Percentiles rank a stretch among this genome's conserved stretches.
These are phyloP conservation scores for Rhinophrynus dorsalis DNA, from an alignment of 2,797 vertebrate genomes.

Conservation along the genomic window DNA sequence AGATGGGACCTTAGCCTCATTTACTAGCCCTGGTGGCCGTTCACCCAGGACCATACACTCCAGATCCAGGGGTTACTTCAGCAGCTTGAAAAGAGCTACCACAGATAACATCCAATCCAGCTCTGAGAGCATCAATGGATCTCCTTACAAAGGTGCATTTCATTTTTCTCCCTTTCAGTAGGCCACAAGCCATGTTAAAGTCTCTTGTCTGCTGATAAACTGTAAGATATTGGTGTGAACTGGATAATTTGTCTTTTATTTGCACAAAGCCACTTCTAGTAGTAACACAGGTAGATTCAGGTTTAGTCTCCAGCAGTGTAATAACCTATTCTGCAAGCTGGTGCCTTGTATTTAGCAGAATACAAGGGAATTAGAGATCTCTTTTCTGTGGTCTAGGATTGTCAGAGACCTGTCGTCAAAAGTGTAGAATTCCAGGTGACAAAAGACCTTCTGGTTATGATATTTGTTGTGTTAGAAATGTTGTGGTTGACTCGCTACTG, in stretches of 20 bases:
- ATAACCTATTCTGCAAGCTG: no score
- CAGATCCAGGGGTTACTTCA: slow-evolving; percentile 63
- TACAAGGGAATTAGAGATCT: no score
- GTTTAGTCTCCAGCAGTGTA: no score
- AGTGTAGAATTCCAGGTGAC: slow-evolving; percentile 1
- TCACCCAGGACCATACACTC: slow-evolving; percentile 59
- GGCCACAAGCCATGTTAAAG: no score
- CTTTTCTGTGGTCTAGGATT: background rate
- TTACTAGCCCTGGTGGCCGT: slow-evolving; percentile 65
- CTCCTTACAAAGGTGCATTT: slow-evolving; percentile 71
- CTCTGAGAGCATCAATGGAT: slow-evolving; percentile 82
- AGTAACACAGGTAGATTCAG: background rate
- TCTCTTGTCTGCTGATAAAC: no score
- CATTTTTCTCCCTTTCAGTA: background rate
- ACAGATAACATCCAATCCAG: slow-evolving; percentile 74
- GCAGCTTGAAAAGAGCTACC: slow-evolving; percentile 64
- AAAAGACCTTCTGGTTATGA: background rate
- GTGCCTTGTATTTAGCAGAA: no score
- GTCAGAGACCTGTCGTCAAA: background rate
- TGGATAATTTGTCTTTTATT: background rate
- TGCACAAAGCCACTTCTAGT: background rate
- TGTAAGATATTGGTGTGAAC: no score
- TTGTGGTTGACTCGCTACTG: background rate
- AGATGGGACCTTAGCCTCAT: slow-evolving; percentile 62
- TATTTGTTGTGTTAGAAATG: background rate